Conservation (phyloP, 2,797 vertebrate species). For the Nannoperca obscura region DNA sequence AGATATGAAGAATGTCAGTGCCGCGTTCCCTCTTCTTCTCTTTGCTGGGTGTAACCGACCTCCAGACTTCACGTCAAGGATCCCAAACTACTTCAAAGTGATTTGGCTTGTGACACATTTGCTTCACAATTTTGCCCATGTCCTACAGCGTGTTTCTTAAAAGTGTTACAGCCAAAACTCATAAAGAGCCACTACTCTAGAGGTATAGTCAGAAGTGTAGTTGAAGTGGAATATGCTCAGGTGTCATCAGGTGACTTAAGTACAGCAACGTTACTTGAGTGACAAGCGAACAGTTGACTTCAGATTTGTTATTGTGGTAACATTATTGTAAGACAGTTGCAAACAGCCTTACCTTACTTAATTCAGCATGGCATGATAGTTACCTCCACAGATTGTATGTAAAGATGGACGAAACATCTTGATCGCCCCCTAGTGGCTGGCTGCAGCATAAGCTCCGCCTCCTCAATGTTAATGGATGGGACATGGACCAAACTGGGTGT, state of each 20-base stretch:
- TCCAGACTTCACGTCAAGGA: constrained; percentile 19
- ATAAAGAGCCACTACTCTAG: neutral
- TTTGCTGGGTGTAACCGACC: constrained; percentile 34
- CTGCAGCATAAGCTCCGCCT: too few relatives aligned
- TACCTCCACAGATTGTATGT: too few relatives aligned
- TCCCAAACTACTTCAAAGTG: constrained; percentile 13
- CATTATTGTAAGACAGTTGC: too few relatives aligned
- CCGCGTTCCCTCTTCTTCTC: neutral
- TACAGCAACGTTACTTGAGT: too few relatives aligned
- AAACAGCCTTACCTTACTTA: too few relatives aligned
- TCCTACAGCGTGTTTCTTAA: constrained; percentile 15
- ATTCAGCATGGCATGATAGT: too few relatives aligned
- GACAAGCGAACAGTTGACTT: too few relatives aligned
- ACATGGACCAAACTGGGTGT: too few relatives aligned
- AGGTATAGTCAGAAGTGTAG: neutral
- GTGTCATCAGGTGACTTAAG: neutral
- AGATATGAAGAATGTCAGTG: constrained; percentile 37
- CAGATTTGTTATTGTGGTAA: too few relatives aligned
- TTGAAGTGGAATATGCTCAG: neutral
- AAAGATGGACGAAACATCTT: too few relatives aligned
- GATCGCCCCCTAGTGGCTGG: too few relatives aligned
- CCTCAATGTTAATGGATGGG: too few relatives aligned
- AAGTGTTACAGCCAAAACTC: neutral
- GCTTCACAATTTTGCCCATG: neutral
- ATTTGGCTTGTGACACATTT: constrained; percentile 27